These are phyloP conservation scores for Pinna nobilis DNA, from an alignment of 1,140 invertebrate species.

Conservation along the genomic window DNA sequence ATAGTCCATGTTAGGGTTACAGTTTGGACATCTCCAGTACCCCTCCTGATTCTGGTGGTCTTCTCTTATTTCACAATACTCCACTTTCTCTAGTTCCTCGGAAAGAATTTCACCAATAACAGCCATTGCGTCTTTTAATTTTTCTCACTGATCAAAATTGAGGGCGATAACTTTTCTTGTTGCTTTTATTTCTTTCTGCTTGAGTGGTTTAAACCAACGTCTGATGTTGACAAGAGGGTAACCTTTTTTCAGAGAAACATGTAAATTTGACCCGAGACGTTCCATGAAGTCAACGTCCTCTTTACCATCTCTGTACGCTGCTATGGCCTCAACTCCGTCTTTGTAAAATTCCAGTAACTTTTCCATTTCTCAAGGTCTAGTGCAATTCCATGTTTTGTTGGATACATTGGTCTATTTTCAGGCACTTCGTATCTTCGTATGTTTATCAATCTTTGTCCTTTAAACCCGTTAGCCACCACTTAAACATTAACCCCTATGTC, in stretches of 20 bases:
- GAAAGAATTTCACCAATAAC: background rate
- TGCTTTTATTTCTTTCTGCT: background rate
- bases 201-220: background rate
- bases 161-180: slow-evolving; percentile 6
- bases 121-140: background rate
- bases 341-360: background rate
- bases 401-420: no score
- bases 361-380: slow-evolving; percentile 9
- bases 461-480: no score
- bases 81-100: background rate
- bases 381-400: slow-evolving; percentile 1
- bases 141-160: background rate
- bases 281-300: background rate
- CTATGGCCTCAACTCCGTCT: background rate
- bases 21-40: background rate
- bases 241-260: background rate
- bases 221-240: background rate
- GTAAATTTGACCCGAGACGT: background rate
- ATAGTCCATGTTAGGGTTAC: slow-evolving; percentile 2
- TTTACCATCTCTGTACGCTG: background rate
- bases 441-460: no score
- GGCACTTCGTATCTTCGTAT: no score
- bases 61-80: background rate
- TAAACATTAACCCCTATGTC: no score
- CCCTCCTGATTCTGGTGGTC: background rate